Evolutionary conservation across 2,888 invertebrate species (phyloP), one percentile per base, ranked within the genome.

Genomic region (Clostera curtula): DNA sequence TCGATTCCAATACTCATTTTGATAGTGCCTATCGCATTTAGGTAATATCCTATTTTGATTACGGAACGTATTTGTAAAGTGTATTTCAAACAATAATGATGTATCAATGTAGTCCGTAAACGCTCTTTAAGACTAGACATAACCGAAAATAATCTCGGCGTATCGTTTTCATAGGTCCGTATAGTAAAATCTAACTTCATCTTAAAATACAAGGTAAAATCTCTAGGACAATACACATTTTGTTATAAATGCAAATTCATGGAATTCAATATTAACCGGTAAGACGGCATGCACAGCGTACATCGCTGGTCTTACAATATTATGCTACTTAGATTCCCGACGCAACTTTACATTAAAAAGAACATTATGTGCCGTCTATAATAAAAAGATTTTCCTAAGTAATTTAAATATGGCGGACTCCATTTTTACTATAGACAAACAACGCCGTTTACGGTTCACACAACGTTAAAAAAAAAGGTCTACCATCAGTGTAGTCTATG

Each of bases 231-330:
- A 77, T 72, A 80, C 67, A 75, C 76, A 76, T 76, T 77, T 80
- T 75, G 72, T 70, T 77, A 79, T 79, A 82, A 82, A 83, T 83
- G 83, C 83, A 83, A 82, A 82, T 83, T 83, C 82, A 82, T 79
- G 82, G 82, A 83, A 83, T 83, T 82, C 80, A 82, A 79, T 71
- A 76, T 70, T 60, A 70, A 60, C 49, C 55, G 56, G 63, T 76
- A 80, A 79, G 77, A 63, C 72, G 37, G n/a, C n/a, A n/a, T n/a
- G n/a, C n/a, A n/a, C 45, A 48, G 31, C 27, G 41, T 53, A 56
- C 39, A 51, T 27, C 45, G 58, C 31, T 34, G 54, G 68, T 48
- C 79, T 79, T 77, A 79, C 69, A 63, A 36, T 77, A 80, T 80
- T 80, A 80, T 77, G 82, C 80, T 80, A 79, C 60, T 57, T 64